Conservation (phyloP, 2,888 invertebrate genomes). For the Arge pagana region DNA sequence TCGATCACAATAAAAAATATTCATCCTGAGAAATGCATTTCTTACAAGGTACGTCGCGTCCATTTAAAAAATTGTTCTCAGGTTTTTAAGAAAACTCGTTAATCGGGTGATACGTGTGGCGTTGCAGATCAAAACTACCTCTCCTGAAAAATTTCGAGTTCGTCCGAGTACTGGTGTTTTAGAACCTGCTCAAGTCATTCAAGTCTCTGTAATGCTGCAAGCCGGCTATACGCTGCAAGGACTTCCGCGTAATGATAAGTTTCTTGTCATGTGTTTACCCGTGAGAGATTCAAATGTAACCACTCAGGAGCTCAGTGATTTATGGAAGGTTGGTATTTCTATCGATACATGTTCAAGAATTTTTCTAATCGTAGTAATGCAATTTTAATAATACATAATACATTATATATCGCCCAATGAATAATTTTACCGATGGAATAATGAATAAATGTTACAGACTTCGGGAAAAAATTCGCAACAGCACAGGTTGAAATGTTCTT, state of each 20-base stretch:
- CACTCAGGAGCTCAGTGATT: conserved; percentile 68
- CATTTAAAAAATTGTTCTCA: background rate
- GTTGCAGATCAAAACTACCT: conserved; percentile 89
- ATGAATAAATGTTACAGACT: conserved; percentile 50
- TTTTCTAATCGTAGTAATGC: background rate
- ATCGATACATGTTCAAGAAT: conserved; percentile 1
- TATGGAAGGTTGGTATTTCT: conserved; percentile 69
- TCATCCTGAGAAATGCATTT: conserved; percentile 63
- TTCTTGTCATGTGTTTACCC: conserved; percentile 83
- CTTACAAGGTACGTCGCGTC: conserved; percentile 68
- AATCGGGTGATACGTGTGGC: conserved; percentile 35
- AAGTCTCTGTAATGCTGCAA: conserved; percentile 76
- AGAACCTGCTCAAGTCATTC: conserved; percentile 66
- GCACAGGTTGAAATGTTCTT: conserved; percentile 73
- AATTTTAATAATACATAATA: background rate
- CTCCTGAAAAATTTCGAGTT: conserved; percentile 93
- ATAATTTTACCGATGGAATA: no score
- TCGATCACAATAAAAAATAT: conserved; percentile 71
- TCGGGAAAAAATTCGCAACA: conserved; percentile 69
- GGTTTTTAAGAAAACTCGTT: background rate
- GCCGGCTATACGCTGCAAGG: conserved; percentile 72
- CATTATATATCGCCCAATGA: no score
- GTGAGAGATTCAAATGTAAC: conserved; percentile 64
- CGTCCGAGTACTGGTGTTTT: conserved; percentile 84
- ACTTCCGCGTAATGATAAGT: conserved; percentile 76